Evolutionary conservation across 1,140 invertebrate genomes (phyloP).

Genomic region (Globodera ellingtonae): DNA sequence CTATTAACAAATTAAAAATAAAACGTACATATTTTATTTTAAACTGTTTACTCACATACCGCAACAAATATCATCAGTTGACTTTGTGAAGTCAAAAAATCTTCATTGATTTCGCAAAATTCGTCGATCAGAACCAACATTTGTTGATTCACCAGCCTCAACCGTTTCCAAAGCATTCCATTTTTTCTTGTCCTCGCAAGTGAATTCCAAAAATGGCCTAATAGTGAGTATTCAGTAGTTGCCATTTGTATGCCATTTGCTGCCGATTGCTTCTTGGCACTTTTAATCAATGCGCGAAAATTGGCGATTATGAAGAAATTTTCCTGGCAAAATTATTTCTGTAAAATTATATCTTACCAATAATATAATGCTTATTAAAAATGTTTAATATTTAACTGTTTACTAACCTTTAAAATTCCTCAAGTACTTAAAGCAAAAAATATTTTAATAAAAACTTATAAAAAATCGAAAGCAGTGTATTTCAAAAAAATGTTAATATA

Average conservation of each 20-base stretch:
- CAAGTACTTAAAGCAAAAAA: too few relatives aligned
- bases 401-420: too few relatives aligned
- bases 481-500: too few relatives aligned
- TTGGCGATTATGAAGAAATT: background rate
- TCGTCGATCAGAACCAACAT: background rate
- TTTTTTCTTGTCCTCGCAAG: background rate
- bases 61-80: background rate
- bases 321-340: background rate
- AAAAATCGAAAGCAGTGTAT: too few relatives aligned
- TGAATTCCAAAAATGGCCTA: background rate
- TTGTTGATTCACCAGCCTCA: background rate
- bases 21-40: too few relatives aligned
- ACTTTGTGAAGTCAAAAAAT: background rate
- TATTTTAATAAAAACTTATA: too few relatives aligned
- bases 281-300: background rate
- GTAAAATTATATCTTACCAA: background rate
- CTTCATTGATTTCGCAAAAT: background rate
- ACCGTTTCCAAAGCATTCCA: background rate
- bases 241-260: background rate
- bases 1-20: too few relatives aligned
- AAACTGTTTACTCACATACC: too few relatives aligned
- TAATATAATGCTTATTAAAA: too few relatives aligned
- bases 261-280: background rate
- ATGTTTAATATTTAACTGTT: too few relatives aligned
- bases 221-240: background rate